These are phyloP conservation scores for Tenrec ecaudatus DNA, from an alignment of 2,113 vertebrate genomes.

Conservation along the genomic window DNA sequence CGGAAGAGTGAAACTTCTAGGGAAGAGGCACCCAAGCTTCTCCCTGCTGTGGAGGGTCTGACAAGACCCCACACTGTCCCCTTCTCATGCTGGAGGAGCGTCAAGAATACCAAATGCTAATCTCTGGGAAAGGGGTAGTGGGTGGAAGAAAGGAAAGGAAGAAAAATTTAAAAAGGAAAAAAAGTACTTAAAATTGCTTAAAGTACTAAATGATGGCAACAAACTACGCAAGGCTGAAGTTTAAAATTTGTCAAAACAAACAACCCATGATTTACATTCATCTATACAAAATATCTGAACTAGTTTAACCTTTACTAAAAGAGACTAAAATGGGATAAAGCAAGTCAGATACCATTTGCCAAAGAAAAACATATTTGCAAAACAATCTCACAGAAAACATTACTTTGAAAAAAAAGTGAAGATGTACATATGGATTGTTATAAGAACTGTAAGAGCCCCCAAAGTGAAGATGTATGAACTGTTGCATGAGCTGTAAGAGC, in stretches of 20 bases:
- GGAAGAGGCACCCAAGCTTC: slow-evolving; percentile 79
- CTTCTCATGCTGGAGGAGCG: slow-evolving; percentile 71
- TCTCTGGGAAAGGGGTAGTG: neutral
- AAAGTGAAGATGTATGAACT: too few species aligned
- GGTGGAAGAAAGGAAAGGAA: too few species aligned
- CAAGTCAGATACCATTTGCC: slow-evolving; percentile 50
- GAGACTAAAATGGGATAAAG: slow-evolving; percentile 45
- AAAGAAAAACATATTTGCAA: slow-evolving; percentile 47
- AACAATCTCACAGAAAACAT: neutral
- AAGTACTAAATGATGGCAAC: slow-evolving; percentile 77
- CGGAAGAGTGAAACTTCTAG: slow-evolving; percentile 82
- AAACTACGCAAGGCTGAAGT: slow-evolving; percentile 57
- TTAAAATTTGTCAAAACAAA: slow-evolving; percentile 75
- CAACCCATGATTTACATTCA: slow-evolving; percentile 60
- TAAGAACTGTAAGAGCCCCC: too few species aligned
- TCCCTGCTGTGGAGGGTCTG: slow-evolving; percentile 69
- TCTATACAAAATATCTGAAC: slow-evolving; percentile 58
- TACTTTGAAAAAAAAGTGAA: neutral
- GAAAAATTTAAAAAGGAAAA: slow-evolving; percentile 31
- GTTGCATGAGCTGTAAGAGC: too few species aligned
- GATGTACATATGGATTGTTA: too few species aligned
- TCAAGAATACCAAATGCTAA: slow-evolving; percentile 68
- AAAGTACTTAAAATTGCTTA: slow-evolving; percentile 69
- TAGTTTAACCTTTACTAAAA: slow-evolving; percentile 60
- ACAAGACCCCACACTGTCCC: slow-evolving; percentile 72